phyloP scores from a whole-genome alignment of 1,140 invertebrate genomes.

The Conus ventricosus region DNA sequence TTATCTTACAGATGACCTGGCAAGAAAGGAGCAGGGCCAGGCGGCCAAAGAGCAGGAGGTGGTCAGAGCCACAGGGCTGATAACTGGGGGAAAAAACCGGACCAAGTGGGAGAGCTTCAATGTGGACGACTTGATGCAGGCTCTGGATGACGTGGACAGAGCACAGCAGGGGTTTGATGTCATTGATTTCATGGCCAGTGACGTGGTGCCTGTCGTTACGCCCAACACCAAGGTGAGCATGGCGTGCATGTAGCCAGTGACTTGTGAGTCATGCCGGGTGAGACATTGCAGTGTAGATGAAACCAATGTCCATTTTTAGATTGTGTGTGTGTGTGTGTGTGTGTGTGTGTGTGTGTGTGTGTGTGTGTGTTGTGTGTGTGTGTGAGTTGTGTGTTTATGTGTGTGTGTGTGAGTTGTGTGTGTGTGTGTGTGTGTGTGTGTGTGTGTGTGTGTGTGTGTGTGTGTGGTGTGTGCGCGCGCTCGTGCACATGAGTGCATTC shows the following conservation, averaged over 20 bases:
- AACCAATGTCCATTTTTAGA: too few species aligned
- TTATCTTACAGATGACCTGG: background rate
- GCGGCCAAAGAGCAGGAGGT: background rate
- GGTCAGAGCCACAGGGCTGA: background rate
- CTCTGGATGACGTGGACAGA: background rate
- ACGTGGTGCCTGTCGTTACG: slow-evolving; percentile 25
- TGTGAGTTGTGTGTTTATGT: too few species aligned
- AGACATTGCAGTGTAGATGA: background rate
- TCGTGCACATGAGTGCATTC: background rate
- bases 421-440: slow-evolving; percentile 16
- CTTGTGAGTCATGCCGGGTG: too few species aligned
- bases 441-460: slow-evolving; percentile 16
- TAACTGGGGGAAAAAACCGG: background rate
- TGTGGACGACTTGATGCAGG: slow-evolving; percentile 19
- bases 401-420: background rate
- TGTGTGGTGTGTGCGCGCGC: background rate
- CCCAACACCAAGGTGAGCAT: slow-evolving; percentile 41
- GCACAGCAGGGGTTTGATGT: slow-evolving; percentile 25
- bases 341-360: too few species aligned
- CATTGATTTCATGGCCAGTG: slow-evolving; percentile 22
- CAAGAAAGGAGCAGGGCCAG: background rate
- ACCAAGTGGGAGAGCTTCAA: slow-evolving; percentile 36
- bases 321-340: too few species aligned
- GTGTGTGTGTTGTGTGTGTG: too few species aligned
- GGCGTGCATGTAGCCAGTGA: too few species aligned